These are phyloP conservation scores for Stichodactyla helianthus DNA, from an alignment of 64 coral and sea anemone species.

Conservation along the genomic window DNA sequence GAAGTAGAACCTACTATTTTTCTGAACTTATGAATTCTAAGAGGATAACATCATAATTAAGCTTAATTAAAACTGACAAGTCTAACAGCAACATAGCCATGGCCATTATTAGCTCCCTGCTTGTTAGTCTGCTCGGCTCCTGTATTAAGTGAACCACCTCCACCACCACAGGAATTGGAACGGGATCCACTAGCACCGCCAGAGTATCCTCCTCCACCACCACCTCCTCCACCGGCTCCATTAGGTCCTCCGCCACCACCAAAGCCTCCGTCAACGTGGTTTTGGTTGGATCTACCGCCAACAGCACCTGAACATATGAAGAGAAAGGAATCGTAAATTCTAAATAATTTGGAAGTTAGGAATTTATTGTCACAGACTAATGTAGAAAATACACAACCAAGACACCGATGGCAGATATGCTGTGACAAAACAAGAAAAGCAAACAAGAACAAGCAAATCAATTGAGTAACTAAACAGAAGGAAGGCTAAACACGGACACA, in stretches of 20 bases:
- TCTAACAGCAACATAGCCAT: constrained; percentile 66
- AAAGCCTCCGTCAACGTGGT: constrained; percentile 84
- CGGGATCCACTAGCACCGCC: constrained; percentile 91
- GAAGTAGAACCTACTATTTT: neutral
- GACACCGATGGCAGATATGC: too few relatives aligned
- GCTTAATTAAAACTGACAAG: constrained; percentile 75
- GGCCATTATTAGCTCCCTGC: constrained; percentile 54
- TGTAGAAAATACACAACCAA: too few relatives aligned
- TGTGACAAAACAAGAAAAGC: too few relatives aligned
- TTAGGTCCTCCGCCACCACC: constrained; percentile 91
- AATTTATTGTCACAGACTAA: neutral
- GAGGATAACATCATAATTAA: neutral
- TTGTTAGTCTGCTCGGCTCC: constrained; percentile 75
- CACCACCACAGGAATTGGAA: constrained; percentile 91
- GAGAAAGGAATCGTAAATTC: neutral
- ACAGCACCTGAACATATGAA: constrained; percentile 39
- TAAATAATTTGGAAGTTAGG: neutral
- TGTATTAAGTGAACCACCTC: constrained; percentile 75
- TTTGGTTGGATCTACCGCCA: constrained; percentile 85
- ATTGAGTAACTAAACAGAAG: neutral
- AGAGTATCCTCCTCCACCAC: constrained; percentile 86
- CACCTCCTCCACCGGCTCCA: constrained; percentile 82
- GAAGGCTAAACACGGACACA: neutral
- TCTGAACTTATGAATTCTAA: neutral
- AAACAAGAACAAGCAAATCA: too few relatives aligned